Conservation (phyloP, 1,140 invertebrate genomes). For the Yoshiicerus persimilis region DNA sequence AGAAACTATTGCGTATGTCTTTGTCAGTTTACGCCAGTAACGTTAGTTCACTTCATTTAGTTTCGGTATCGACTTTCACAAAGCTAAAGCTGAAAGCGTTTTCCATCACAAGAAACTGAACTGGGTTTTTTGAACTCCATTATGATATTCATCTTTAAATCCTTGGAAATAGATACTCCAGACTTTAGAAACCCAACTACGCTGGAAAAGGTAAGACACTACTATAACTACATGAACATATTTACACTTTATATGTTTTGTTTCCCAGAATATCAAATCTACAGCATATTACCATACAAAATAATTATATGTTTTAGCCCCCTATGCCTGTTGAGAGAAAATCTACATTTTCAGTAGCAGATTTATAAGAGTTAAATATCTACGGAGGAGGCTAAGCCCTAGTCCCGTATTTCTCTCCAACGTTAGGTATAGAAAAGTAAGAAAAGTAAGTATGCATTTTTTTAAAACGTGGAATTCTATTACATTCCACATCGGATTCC, state of each 20-base stretch:
- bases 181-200: too few species aligned
- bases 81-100: not conserved
- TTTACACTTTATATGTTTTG: too few species aligned
- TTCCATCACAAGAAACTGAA: not conserved
- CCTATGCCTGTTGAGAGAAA: too few species aligned
- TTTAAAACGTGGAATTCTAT: not conserved
- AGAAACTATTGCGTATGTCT: not conserved
- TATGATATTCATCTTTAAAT: not conserved
- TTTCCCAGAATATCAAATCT: too few species aligned
- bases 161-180: not conserved
- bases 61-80: not conserved
- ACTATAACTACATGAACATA: too few species aligned
- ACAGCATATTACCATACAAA: not conserved
- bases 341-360: too few species aligned
- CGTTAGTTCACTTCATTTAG: not conserved
- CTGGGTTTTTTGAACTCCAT: not conserved
- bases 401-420: too few species aligned
- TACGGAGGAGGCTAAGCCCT: too few species aligned
- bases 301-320: too few species aligned
- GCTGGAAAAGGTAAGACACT: too few species aligned
- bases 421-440: too few species aligned
- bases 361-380: too few species aligned
- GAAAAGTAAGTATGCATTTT: not conserved
- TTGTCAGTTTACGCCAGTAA: not conserved
- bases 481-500: not conserved